Base-by-base conservation (phyloP, 2,113 vertebrate genomes). In the Apodemus sylvaticus region DNA sequence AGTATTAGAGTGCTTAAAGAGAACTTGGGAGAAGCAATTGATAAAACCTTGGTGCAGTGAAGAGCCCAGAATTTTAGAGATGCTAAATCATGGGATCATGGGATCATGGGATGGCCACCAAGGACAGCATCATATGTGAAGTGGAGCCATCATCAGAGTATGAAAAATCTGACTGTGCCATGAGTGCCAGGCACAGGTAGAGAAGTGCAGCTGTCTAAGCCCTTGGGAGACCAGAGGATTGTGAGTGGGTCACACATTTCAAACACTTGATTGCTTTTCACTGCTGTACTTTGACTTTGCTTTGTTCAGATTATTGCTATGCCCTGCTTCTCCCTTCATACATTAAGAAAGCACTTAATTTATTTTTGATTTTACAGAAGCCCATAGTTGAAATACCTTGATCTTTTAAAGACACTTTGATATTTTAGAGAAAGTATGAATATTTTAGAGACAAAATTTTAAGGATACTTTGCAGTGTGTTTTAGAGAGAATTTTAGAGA, bases 151-250 rank as follows among this genome's bases (percentile, higher is more conserved):
- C n/a, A 9, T 83, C 24, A 83, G 14, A 60, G 13, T 62, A 29
- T 31, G 24, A 83, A 62, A 19, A 81, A 81, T 14, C 78, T 36
- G 19, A 3, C 2, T n/a, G 17, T 53, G 31, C 17, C n/a, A 29
- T 2, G 13, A 83, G 42, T 42, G 17, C 70, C 36, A 39, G 81
- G 12, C 7, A 19, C 24, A 42, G 14, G 0, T 31, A 39, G n/a
- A 62, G 12, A 83, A 42, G 55, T 4, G 22, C 1, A 14, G 7
- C n/a, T 60, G 0, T 42, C n/a, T 1, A n/a, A 26, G 12, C 7
- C n/a, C 14, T 26, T 42, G 60, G 58, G n/a, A 60, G 1, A 1
- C n/a, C 55, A 83, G 55, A 83, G 7, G 13, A 62, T 5, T 42
- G 13, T 42, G 58, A 83, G 58, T 83, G n/a, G n/a, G 24, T 42